Conservation (phyloP, 1,140 invertebrate species). For the Hirudo medicinalis region DNA sequence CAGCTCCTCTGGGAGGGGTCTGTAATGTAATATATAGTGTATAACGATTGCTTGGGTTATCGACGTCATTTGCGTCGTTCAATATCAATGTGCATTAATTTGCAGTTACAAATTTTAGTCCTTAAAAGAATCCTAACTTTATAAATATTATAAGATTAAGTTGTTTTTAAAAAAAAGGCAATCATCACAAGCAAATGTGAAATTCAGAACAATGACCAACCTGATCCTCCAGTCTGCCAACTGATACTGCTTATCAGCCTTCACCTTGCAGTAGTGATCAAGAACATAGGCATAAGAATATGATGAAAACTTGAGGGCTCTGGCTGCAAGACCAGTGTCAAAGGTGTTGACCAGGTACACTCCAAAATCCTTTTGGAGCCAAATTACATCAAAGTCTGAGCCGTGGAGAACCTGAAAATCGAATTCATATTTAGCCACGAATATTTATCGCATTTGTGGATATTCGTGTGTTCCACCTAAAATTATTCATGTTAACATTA, state of each 20-base stretch:
- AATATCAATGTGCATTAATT: not conserved
- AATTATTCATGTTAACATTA: constrained; percentile 34
- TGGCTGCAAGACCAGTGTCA: constrained; percentile 79
- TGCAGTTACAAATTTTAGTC: not conserved
- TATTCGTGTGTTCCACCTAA: not conserved
- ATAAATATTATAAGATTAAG: no score
- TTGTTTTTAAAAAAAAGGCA: no score
- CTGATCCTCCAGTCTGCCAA: constrained; percentile 88
- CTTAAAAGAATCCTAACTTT: no score
- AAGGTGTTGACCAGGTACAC: constrained; percentile 94
- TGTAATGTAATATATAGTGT: constrained; percentile 28
- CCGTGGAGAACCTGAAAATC: constrained; percentile 70
- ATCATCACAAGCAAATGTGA: no score
- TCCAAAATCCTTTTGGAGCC: constrained; percentile 89
- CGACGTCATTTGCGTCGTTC: not conserved
- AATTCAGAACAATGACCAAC: constrained; percentile 32
- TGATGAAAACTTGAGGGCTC: constrained; percentile 53
- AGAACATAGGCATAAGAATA: constrained; percentile 68
- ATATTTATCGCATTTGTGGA: no score
- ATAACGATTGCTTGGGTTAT: not conserved
- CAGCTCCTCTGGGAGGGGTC: constrained; percentile 71
- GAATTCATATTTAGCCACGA: no score
- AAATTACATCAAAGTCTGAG: constrained; percentile 70
- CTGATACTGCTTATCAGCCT: constrained; percentile 78
- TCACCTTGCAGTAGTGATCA: constrained; percentile 60